phyloP scores from a whole-genome alignment of 2,797 vertebrate species.

The Enteromius afrohamiltoni region DNA sequence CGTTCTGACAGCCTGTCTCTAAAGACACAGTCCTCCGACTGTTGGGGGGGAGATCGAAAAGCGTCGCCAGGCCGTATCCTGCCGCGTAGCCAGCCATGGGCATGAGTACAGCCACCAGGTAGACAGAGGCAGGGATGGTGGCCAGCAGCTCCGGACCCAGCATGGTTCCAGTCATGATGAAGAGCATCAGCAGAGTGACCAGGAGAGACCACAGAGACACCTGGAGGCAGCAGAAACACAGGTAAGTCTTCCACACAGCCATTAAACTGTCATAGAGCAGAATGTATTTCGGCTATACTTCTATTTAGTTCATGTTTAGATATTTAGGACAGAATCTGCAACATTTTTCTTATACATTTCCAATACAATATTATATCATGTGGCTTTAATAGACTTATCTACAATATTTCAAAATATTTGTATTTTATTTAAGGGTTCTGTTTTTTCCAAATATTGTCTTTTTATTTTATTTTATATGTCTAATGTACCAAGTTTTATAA shows the following conservation, averaged over 20 bases:
- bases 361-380: not conserved
- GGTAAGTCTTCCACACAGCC: not conserved
- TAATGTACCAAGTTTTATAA: not conserved
- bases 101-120: slow-evolving; percentile 91
- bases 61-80: slow-evolving; percentile 88
- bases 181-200: slow-evolving; percentile 89
- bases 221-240: slow-evolving; percentile 68
- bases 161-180: slow-evolving; percentile 94
- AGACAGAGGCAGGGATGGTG: slow-evolving; percentile 88
- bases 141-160: slow-evolving; percentile 92
- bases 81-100: slow-evolving; percentile 88
- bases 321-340: not conserved
- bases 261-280: not conserved
- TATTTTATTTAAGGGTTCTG: not conserved
- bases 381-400: not conserved
- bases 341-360: not conserved
- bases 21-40: slow-evolving; percentile 89
- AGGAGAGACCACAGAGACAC: slow-evolving; percentile 95
- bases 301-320: not conserved
- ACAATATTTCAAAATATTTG: not conserved
- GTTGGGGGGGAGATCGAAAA: slow-evolving; percentile 89
- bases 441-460: not conserved
- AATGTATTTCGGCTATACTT: not conserved
- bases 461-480: not conserved
- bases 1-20: slow-evolving; percentile 97